A percentile compares a stretch with the other conserved stretches of the same genome.
Evolutionary conservation across 2,797 vertebrate genomes (phyloP).

Genomic region (Clangula hyemalis): DNA sequence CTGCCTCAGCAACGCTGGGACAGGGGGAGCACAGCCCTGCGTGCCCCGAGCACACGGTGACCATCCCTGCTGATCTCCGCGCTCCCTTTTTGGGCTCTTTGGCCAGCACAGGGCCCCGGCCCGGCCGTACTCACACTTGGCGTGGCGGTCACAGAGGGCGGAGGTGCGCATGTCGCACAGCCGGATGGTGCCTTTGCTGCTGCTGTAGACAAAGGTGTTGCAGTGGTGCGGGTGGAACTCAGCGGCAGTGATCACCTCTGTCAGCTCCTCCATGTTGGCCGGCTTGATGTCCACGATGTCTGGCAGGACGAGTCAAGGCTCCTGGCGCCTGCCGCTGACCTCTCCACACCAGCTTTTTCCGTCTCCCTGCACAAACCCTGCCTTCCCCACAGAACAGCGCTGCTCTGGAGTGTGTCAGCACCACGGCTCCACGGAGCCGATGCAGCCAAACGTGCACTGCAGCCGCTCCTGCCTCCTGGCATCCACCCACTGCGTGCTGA

Average conservation of each 20-base stretch:
- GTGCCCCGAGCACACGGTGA: no score
- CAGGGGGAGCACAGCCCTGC: not conserved
- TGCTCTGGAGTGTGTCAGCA: no score
- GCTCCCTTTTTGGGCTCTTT: not conserved
- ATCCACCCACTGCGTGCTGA: no score
- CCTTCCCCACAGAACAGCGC: accelerated
- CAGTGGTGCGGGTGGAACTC: slow-evolving; percentile 98
- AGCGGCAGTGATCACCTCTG: slow-evolving; percentile 95
- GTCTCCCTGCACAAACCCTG: accelerated
- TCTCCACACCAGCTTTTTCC: not conserved
- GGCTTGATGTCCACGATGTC: slow-evolving; percentile 99
- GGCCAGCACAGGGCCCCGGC: accelerated
- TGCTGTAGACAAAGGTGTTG: slow-evolving; percentile 98
- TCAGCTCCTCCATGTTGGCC: slow-evolving; percentile 98
- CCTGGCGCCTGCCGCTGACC: not conserved
- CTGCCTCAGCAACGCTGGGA: accelerated
- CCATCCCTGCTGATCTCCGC: accelerated
- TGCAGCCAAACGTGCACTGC: no score
- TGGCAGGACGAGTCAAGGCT: slow-evolving; percentile 83
- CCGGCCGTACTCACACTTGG: slow-evolving; percentile 88
- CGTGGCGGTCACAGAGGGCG: slow-evolving; percentile 92
- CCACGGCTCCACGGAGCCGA: no score
- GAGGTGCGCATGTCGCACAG: slow-evolving; percentile 97
- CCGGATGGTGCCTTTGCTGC: slow-evolving; percentile 98
- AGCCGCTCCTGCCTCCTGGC: no score